Evolutionary conservation across 2,113 vertebrate genomes (phyloP).

Genomic region (Poecile atricapillus): DNA sequence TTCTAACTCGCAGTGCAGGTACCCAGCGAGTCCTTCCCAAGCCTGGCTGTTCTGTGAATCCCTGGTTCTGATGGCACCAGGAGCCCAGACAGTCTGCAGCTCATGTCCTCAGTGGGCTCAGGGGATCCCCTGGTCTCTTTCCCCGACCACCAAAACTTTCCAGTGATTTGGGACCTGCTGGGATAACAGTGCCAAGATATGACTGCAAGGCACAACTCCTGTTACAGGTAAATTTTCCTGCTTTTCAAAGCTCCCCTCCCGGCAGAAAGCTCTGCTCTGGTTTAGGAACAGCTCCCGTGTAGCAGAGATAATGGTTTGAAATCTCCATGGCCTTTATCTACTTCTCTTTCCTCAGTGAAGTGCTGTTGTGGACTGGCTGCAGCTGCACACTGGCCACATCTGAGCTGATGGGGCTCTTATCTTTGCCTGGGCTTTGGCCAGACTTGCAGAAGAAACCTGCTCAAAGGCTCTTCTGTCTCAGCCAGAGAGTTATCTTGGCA

Average conservation of each 20-base stretch:
- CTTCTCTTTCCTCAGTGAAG: conserved; percentile 8
- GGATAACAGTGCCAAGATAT: background rate
- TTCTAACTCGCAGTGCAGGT: background rate
- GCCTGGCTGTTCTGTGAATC: too few species aligned
- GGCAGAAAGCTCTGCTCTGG: background rate
- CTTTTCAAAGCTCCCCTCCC: background rate
- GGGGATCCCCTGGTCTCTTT: background rate
- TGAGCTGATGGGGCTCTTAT: background rate
- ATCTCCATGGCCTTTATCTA: background rate
- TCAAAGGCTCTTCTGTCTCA: conserved; percentile 24
- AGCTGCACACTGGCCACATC: background rate
- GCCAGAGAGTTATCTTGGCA: background rate
- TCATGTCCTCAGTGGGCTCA: background rate
- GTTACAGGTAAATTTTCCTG: background rate
- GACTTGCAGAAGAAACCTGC: conserved; percentile 2
- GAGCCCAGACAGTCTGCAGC: background rate
- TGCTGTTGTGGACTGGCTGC: background rate
- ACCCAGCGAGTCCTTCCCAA: background rate
- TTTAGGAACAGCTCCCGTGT: background rate
- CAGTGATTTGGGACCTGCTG: background rate
- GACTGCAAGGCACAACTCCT: background rate
- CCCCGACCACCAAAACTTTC: background rate
- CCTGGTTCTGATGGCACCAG: background rate
- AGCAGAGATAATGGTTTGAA: conserved; percentile 19
- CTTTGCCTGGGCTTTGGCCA: conserved; percentile 11